Evolutionary conservation across 2,113 vertebrate genomes (phyloP), one percentile per base, ranked within the genome.

Genomic region (Gulo gulo): DNA sequence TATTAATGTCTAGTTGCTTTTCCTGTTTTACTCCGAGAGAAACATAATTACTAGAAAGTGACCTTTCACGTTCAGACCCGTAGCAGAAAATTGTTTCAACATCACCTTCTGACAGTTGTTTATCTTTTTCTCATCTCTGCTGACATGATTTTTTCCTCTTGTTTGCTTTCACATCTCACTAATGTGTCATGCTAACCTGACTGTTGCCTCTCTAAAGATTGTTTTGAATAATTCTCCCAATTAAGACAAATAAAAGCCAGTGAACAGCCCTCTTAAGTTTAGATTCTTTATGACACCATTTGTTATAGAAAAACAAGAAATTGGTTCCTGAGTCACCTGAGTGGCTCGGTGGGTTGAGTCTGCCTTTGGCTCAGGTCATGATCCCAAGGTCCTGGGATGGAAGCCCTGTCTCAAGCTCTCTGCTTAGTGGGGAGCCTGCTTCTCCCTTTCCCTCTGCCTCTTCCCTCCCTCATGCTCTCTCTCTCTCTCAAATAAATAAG

Each of bases 31-130:
- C 82, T 74, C 42, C 82, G 63, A 79, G 23, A 91, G 52, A 95
- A 94, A 92, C 13, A 59, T n/a, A 86, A 36, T 93, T 74, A 69
- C 80, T 94, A 47, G 45, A 91, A 65, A 83, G n/a, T 84, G 74
- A 90, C n/a, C 90, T 96, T 97, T 96, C 59, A 84, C 50, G 14
- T 84, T 88, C 63, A 78, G 36, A 93, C 21, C 3, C 69, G 76
- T 0, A 85, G 71, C 74, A 97, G 80, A 84, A 86, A 96, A 97
- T 73, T 95, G 36, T 96, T 80, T 90, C 65, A 97, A 0, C 47
- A 78, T 94, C 84, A 76, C 36, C 36, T 1, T 94, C n/a, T 80
- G 45, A 71, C 69, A 92, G 1, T 52, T 65, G 21, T 63, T 63
- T 79, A 13, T 45, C 81, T 86, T 81, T 91, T n/a, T 18, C 86